Base-by-base conservation (phyloP, 2,113 vertebrate genomes). In the Sapayoa aenigma region DNA sequence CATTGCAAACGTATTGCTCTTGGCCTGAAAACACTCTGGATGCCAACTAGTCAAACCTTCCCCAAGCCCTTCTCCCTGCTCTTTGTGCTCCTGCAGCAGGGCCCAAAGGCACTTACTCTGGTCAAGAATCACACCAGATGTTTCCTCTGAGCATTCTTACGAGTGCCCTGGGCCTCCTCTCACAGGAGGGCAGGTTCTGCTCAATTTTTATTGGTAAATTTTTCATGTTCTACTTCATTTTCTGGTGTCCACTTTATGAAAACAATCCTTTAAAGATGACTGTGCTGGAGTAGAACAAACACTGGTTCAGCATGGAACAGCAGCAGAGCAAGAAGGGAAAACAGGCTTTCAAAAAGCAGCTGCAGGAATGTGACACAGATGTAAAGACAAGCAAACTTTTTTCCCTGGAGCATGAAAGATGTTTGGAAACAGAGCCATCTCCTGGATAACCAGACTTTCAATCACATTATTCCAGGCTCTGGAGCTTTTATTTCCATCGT, bases 341-440 rank as follows among this genome's bases (percentile, higher is more conserved):
- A 53, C 12, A 39, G 37, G 67, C 46, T 93, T 94, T 72, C n/a
- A 63, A 75, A 80, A 23, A 80, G 69, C 79, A 83, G 66, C 68
- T 39, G 27, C 46, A 75, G 74, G 77, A 87, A 75, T 68, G 83
- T 90, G 77, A 92, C 91, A 96, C 47, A 84, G 53, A 59, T 2
- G 15, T 55, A 63, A 65, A 90, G 87, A 91, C 74, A 88, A 96
- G 62, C 11, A 67, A 92, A 86, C 66, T 52, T 82, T 52, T 88
- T 87, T 75, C 86, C 80, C 91, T 82, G 31, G 46, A 91, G 90
- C 87, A 68, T 53, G 81, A 93, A 82, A 91, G 96, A 84, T 88
- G 73, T 93, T 94, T 96, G 91, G 93, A 94, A 97, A 97, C 92
- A 96, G 96, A 96, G 91, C 91, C 87, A 94, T 93, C 96, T 93